Evolutionary conservation across 2,113 vertebrate genomes (phyloP).

Genomic region (Sander lucioperca): DNA sequence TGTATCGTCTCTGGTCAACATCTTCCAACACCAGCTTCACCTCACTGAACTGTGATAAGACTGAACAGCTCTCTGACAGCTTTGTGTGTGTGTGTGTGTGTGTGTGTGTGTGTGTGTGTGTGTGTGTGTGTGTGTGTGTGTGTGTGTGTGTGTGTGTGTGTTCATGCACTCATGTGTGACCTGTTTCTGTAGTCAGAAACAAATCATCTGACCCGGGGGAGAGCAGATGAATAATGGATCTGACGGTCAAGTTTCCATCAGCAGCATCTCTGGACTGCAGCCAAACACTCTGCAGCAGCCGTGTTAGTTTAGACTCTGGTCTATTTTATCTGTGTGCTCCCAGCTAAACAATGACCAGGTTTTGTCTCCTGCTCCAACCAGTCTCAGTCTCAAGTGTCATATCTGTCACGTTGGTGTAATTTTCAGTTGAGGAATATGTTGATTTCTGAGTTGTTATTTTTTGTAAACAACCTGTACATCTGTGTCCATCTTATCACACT

Average conservation of each 20-base stretch:
- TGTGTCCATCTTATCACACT: background rate
- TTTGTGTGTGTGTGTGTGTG: background rate
- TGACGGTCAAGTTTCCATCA: constrained; percentile 43
- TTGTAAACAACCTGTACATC: background rate
- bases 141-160: constrained; percentile 16
- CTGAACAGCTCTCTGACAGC: constrained; percentile 14
- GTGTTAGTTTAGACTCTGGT: background rate
- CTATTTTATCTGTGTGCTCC: background rate
- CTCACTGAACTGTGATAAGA: constrained; percentile 24
- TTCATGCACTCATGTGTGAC: constrained; percentile 36
- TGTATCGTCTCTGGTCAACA: constrained; percentile 24
- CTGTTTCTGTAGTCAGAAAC: constrained; percentile 43
- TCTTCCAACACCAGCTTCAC: constrained; percentile 37
- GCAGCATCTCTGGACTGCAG: constrained; percentile 19
- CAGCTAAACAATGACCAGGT: background rate
- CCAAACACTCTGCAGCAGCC: constrained; percentile 1
- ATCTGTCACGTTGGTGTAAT: background rate
- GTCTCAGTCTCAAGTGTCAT: background rate
- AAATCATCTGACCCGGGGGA: constrained; percentile 30
- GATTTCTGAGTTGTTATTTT: background rate
- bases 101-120: constrained; percentile 21
- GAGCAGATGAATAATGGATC: constrained; percentile 54
- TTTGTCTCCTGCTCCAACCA: background rate
- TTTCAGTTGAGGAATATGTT: background rate
- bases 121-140: constrained; percentile 4